Evolutionary conservation across 2,888 invertebrate species (phyloP).

Genomic region (Melanargia galathea): DNA sequence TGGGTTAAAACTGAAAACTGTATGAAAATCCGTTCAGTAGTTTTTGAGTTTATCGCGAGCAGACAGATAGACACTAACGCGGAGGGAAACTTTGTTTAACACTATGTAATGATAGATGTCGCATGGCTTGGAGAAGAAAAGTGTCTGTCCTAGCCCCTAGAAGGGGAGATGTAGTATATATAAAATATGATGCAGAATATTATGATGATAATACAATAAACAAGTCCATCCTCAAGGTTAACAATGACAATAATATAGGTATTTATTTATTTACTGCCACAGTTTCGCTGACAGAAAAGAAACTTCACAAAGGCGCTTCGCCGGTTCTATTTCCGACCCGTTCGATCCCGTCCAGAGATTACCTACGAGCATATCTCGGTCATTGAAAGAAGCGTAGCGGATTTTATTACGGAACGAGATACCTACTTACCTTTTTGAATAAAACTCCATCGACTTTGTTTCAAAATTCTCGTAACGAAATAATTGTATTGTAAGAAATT

Average conservation of each 20-base stretch:
- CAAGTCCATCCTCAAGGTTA: background rate
- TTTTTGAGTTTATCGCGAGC: no score
- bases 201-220: background rate
- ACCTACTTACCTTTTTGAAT: constrained; percentile 3
- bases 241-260: background rate
- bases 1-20: no score
- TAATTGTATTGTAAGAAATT: no score
- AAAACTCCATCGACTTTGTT: background rate
- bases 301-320: constrained; percentile 27
- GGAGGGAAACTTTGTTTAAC: no score
- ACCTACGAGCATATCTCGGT: constrained; percentile 32
- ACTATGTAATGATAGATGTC: no score
- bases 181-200: no score
- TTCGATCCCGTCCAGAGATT: constrained; percentile 33
- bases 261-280: constrained; percentile 8
- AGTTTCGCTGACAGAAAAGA: constrained; percentile 25
- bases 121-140: no score
- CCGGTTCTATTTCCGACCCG: constrained; percentile 36
- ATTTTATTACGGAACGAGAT: constrained; percentile 8
- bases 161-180: no score
- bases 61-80: no score
- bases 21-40: no score
- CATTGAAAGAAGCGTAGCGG: constrained; percentile 6
- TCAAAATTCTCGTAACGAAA: background rate
- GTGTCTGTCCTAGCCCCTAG: no score